A percentile compares a stretch with the other conserved stretches of the same genome.
phyloP scores from a whole-genome alignment of 2,888 invertebrate genomes.

The Coronaproctus castanopsis region DNA sequence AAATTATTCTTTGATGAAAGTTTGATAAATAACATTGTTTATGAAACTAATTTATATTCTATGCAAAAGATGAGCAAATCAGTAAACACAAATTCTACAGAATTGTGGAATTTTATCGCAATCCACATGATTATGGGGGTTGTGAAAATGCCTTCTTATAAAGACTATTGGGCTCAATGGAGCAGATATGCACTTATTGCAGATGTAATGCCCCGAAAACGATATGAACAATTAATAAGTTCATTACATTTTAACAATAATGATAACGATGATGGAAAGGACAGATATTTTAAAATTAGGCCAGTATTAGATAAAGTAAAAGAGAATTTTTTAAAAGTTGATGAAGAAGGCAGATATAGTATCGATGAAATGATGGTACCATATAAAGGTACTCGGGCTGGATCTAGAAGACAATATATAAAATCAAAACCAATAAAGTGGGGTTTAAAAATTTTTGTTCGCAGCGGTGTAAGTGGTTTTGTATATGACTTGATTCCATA shows the following conservation, averaged over 20 bases:
- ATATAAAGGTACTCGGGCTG: slow-evolving; percentile 24
- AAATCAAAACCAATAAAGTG: slow-evolving; percentile 24
- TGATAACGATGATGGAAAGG: neutral
- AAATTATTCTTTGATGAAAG: slow-evolving; percentile 6
- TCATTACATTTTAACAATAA: slow-evolving; percentile 6
- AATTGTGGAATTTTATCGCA: slow-evolving; percentile 11
- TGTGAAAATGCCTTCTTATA: slow-evolving; percentile 7
- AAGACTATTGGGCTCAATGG: slow-evolving; percentile 10
- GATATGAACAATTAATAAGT: neutral
- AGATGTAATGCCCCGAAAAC: slow-evolving; percentile 7
- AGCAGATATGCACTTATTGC: slow-evolving; percentile 6
- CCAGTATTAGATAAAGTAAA: slow-evolving; percentile 3
- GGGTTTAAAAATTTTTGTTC: slow-evolving; percentile 24
- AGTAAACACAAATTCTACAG: slow-evolving; percentile 3
- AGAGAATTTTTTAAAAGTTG: slow-evolving; percentile 14
- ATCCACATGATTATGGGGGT: slow-evolving; percentile 14
- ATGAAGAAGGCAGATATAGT: slow-evolving; percentile 21
- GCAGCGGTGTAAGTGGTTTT: slow-evolving; percentile 24
- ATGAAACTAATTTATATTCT: slow-evolving; percentile 13
- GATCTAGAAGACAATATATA: slow-evolving; percentile 23
- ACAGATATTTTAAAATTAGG: slow-evolving; percentile 8
- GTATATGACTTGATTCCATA: no score
- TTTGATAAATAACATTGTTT: slow-evolving; percentile 9
- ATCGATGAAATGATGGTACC: slow-evolving; percentile 25
- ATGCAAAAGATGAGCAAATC: slow-evolving; percentile 1